Conservation (phyloP, 2,888 invertebrate genomes). For the Tipula lateralis region DNA sequence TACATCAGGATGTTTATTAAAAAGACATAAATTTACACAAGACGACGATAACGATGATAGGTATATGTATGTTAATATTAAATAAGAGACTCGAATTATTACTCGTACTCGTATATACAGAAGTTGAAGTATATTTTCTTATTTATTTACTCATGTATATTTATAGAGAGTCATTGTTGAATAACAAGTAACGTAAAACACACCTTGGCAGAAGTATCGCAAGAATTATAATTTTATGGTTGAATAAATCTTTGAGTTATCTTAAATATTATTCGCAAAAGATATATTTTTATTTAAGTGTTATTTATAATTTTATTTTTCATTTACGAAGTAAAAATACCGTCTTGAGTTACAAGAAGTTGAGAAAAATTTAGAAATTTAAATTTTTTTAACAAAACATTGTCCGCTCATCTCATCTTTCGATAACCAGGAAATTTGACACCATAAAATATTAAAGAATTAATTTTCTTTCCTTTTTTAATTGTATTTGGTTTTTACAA, state of each 20-base stretch:
- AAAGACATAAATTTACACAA: background rate
- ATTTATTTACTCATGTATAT: background rate
- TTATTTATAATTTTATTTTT: background rate
- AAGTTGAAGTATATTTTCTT: background rate
- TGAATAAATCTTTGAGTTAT: background rate
- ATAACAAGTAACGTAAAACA: background rate
- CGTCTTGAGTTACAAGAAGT: background rate
- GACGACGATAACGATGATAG: background rate
- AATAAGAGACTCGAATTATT: no score
- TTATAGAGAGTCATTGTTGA: background rate
- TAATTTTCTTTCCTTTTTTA: background rate
- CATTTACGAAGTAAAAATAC: background rate
- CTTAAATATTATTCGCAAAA: background rate
- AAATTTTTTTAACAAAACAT: background rate
- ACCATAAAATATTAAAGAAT: background rate
- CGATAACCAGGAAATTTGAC: background rate
- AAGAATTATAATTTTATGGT: background rate
- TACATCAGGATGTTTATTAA: background rate
- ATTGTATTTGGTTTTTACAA: background rate
- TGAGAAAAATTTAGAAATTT: background rate
- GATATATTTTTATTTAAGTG: background rate
- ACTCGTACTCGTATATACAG: background rate
- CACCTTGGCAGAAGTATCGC: background rate
- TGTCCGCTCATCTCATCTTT: background rate
- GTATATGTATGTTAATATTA: background rate